A percentile compares a stretch with the other conserved stretches of the same genome.
These are phyloP conservation scores for Jaculus jaculus DNA, from an alignment of 2,113 vertebrate genomes.

Conservation along the genomic window DNA sequence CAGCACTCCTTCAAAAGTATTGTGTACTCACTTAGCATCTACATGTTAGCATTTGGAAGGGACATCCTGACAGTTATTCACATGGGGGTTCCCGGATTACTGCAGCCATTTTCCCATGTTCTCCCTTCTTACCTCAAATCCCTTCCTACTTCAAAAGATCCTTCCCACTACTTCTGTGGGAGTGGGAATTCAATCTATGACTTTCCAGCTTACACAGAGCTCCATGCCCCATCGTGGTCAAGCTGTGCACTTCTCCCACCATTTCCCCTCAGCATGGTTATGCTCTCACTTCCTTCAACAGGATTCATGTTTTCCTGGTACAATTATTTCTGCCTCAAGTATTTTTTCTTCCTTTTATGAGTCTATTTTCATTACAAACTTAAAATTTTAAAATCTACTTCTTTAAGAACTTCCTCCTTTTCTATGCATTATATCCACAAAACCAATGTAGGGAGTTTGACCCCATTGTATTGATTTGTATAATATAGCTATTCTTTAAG, in stretches of 20 bases:
- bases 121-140: neutral
- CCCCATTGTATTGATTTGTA: neutral
- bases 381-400: neutral
- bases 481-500: neutral
- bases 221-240: neutral
- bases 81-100: neutral
- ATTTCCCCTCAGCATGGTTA: neutral
- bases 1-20: neutral
- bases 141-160: neutral
- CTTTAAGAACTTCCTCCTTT: neutral
- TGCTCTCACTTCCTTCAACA: neutral
- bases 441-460: neutral
- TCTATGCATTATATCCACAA: neutral
- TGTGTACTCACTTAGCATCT: neutral
- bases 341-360: neutral
- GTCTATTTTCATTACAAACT: neutral
- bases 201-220: neutral
- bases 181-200: neutral
- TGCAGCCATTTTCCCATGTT: neutral
- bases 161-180: neutral
- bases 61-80: neutral
- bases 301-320: neutral
- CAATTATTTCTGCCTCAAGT: neutral
- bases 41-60: constrained; percentile 47
- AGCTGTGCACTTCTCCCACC: neutral